Evolutionary conservation across 2,888 invertebrate species (phyloP).

Genomic region (Mimumesa dahlbomi): DNA sequence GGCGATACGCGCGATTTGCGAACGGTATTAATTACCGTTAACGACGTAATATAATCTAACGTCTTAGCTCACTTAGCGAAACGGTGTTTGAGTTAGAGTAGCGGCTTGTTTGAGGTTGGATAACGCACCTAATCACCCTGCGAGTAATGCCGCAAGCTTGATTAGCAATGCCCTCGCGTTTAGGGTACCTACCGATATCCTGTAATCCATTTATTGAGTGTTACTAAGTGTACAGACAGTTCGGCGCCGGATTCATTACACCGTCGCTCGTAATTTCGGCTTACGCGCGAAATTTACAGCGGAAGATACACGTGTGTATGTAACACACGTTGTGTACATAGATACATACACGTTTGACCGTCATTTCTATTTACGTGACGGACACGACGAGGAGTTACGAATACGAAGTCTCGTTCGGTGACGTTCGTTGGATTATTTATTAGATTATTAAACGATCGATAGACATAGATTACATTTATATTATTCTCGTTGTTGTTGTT

Average conservation of each 20-base stretch:
- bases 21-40: conserved; percentile 58
- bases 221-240: conserved; percentile 32
- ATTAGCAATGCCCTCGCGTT: conserved; percentile 57
- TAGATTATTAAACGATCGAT: too few species aligned
- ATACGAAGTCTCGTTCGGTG: too few species aligned
- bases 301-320: background rate
- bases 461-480: too few species aligned
- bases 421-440: too few species aligned
- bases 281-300: conserved; percentile 26
- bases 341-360: too few species aligned
- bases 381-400: background rate
- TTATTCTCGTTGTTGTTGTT: too few species aligned
- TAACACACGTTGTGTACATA: too few species aligned
- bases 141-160: conserved; percentile 63
- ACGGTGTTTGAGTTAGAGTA: conserved; percentile 55
- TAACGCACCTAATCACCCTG: conserved; percentile 66
- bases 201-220: conserved; percentile 60
- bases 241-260: conserved; percentile 29
- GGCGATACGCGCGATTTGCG: conserved; percentile 28
- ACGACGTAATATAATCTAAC: conserved; percentile 55
- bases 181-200: conserved; percentile 38
- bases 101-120: conserved; percentile 64
- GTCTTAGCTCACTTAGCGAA: conserved; percentile 51
- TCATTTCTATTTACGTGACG: too few species aligned
- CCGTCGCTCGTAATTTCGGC: conserved; percentile 28